Conservation (phyloP, 2,888 invertebrate species). For the Arctia plantaginis region DNA sequence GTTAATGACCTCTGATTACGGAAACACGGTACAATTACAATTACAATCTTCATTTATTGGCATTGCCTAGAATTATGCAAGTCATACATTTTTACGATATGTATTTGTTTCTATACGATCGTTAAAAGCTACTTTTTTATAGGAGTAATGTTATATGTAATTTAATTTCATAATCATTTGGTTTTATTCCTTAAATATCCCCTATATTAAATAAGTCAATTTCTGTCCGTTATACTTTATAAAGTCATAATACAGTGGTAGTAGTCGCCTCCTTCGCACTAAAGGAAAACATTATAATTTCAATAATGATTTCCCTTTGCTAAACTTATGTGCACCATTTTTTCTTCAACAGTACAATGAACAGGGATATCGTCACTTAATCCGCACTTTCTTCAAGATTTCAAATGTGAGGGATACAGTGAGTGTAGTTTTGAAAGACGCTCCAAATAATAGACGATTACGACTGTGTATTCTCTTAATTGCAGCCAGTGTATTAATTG, state of each 20-base stretch:
- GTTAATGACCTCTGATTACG: too few relatives aligned
- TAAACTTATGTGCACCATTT: not conserved
- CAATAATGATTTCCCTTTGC: not conserved
- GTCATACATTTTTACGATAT: too few relatives aligned
- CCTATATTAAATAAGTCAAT: not conserved
- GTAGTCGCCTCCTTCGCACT: too few relatives aligned
- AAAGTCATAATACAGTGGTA: not conserved
- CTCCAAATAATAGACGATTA: slow-evolving; percentile 72
- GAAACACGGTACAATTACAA: too few relatives aligned
- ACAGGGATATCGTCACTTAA: slow-evolving; percentile 62
- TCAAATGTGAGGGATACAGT: slow-evolving; percentile 77
- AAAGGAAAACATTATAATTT: too few relatives aligned
- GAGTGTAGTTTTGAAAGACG: slow-evolving; percentile 77
- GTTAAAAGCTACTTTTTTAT: too few relatives aligned
- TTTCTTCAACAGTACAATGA: slow-evolving; percentile 64
- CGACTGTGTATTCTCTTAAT: slow-evolving; percentile 74
- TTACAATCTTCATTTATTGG: too few relatives aligned
- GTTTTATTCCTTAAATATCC: not conserved
- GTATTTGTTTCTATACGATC: too few relatives aligned
- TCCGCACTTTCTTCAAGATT: slow-evolving; percentile 71
- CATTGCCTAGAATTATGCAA: too few relatives aligned
- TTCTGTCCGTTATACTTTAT: not conserved
- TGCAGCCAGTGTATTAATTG: slow-evolving; percentile 79
- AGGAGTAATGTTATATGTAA: too few relatives aligned
- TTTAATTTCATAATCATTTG: not conserved